Base-by-base conservation (phyloP, 2,888 invertebrate species). In the Tromatobia lineatoria region DNA sequence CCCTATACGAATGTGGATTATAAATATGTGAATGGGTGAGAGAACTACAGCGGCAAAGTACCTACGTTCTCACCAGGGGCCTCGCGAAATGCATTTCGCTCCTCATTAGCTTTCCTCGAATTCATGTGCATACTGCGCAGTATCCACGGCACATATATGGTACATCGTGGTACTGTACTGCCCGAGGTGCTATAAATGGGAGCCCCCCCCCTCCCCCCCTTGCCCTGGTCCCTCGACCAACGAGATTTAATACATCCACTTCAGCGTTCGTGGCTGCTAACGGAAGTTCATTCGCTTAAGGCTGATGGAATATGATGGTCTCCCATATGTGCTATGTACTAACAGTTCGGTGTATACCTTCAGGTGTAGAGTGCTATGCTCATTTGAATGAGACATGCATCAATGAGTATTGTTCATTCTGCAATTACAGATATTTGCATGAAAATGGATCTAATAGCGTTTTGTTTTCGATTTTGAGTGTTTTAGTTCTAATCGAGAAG, bases 241-340 rank as follows among this genome's bases (percentile, higher is more conserved):
- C 25, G 61, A 38, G 61, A 64, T 64, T 64, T 64, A 64, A 38
- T 64, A 38, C 64, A 38, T 20, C 64, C 38, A 64, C 64, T 64
- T 18, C 64, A 38, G 38, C 18, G 42, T 61, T 38, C 61, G 61
- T 29, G 38, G 38, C 38, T 42, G 38, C 64, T 38, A 64, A 64
- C 64, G 64, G 15, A 64, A 64, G 38, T 64, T 64, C 25, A 64
- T 64, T 64, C 64, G 64, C 64, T 64, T 18, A 38, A 64, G 38
- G 38, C 64, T 64, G 10, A 20, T 38, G 11, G 64, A n/a, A 38
- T 38, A 64, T 64, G 20, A 38, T 18, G 64, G 11, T 20, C 0
- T 64, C 42, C 38, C 18, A 18, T 38, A 7, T 7, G 42, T 34
- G 18, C 64, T 64, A 11, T n/a, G 11, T 61, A n/a, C n/a, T 11